These are phyloP conservation scores for Neogobius melanostomus DNA, from an alignment of 2,113 vertebrate species.

Conservation along the genomic window DNA sequence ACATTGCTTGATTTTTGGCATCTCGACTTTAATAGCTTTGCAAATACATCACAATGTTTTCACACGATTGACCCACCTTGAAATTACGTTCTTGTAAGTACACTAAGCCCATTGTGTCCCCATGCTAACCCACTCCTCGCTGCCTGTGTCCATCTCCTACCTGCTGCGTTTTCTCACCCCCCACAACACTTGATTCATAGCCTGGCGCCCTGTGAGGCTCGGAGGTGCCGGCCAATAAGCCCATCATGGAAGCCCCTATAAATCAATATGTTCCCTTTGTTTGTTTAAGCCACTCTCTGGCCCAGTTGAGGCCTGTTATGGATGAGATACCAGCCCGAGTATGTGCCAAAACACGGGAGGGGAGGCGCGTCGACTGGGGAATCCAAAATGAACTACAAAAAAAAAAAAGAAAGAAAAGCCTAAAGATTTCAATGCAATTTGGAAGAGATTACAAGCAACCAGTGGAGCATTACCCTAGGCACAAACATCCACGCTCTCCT, in stretches of 20 bases:
- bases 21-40: background rate
- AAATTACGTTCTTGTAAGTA: constrained; percentile 19
- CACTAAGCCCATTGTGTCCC: constrained; percentile 40
- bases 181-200: constrained; percentile 53
- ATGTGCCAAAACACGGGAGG: constrained; percentile 49
- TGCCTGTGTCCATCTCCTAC: constrained; percentile 46
- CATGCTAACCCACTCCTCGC: constrained; percentile 40
- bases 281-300: constrained; percentile 62
- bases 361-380: constrained; percentile 33
- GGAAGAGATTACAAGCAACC: constrained; percentile 44
- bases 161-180: constrained; percentile 35
- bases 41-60: background rate
- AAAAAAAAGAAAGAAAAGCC: background rate
- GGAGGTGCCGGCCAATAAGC: constrained; percentile 69
- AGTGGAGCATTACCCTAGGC: constrained; percentile 8
- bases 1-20: background rate
- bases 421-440: constrained; percentile 54
- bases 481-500: constrained; percentile 11
- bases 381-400: constrained; percentile 53
- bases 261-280: constrained; percentile 72
- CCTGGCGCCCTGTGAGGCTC: constrained; percentile 60
- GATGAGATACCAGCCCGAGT: constrained; percentile 66
- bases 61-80: background rate
- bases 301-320: constrained; percentile 62
- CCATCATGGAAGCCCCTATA: constrained; percentile 68